These are phyloP conservation scores for Paracentrotus lividus DNA, from an alignment of 53 echinoderm and acorn worm genomes.

Conservation along the genomic window DNA sequence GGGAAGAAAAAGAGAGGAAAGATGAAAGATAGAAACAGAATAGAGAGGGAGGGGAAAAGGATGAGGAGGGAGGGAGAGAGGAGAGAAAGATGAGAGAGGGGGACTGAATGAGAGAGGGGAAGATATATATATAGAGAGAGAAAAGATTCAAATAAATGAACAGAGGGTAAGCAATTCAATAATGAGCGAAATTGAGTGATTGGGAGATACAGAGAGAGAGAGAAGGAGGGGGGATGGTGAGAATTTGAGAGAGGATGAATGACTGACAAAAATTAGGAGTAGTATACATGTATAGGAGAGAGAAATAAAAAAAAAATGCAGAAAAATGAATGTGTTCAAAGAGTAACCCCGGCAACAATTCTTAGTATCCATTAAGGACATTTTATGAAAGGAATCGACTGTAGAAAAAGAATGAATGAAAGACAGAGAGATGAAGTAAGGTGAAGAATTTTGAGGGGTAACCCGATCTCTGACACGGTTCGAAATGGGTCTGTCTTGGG, in stretches of 20 bases:
- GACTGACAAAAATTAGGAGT: background rate
- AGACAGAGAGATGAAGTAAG: background rate
- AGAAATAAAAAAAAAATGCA: background rate
- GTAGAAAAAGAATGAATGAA: background rate
- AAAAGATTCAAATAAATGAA: background rate
- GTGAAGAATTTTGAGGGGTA: slow-evolving; percentile 17
- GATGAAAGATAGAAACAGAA: background rate
- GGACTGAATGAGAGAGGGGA: background rate
- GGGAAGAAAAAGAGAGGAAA: background rate
- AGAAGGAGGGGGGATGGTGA: background rate
- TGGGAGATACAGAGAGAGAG: background rate
- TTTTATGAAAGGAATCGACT: background rate
- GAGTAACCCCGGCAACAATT: background rate
- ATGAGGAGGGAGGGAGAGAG: background rate
- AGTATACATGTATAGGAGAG: background rate
- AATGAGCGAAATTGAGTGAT: background rate
- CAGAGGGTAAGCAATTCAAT: background rate
- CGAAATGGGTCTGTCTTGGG: background rate
- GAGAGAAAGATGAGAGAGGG: background rate
- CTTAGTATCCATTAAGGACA: background rate
- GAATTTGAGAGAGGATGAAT: background rate
- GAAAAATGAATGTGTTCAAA: background rate
- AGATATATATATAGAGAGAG: background rate
- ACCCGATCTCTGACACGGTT: background rate
- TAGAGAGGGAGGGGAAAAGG: background rate